phyloP scores from a whole-genome alignment of 2,113 vertebrate species.

The Chionodraco myersi region DNA sequence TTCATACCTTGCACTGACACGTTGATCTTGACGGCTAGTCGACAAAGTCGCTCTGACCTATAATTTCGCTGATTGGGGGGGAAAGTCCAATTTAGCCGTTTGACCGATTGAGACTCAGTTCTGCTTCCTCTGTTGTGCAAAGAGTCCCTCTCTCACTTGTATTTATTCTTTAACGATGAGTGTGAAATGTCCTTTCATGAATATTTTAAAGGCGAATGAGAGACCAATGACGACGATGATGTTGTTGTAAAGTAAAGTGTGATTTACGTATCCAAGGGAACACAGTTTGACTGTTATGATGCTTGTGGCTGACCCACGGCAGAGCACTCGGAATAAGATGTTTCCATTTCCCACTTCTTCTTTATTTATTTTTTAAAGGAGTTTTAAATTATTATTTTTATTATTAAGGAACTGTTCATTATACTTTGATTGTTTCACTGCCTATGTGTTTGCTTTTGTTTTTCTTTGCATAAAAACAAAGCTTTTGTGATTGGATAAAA shows the following conservation, averaged over 20 bases:
- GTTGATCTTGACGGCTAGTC: constrained; percentile 32
- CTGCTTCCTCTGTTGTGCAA: constrained; percentile 27
- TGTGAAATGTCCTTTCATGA: constrained; percentile 65
- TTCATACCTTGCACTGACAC: constrained; percentile 52
- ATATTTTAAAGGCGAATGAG: constrained; percentile 54
- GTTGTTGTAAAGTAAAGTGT: constrained; percentile 38
- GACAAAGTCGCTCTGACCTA: constrained; percentile 10
- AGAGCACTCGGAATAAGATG: constrained; percentile 71
- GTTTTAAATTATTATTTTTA: constrained; percentile 75
- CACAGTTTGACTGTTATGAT: constrained; percentile 70
- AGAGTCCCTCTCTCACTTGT: constrained; percentile 30
- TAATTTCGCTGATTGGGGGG: constrained; percentile 13
- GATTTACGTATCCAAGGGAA: constrained; percentile 48
- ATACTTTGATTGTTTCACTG: constrained; percentile 63
- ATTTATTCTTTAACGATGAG: constrained; percentile 74
- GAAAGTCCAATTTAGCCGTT: constrained; percentile 25
- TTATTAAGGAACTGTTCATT: constrained; percentile 66
- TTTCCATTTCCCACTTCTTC: constrained; percentile 49
- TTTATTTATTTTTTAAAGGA: constrained; percentile 39
- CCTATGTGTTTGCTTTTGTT: constrained; percentile 51
- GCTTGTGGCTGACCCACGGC: constrained; percentile 55
- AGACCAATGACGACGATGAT: constrained; percentile 36
- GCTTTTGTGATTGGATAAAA: constrained; percentile 46
- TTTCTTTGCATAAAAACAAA: constrained; percentile 49
- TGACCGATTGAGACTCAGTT: constrained; percentile 18